A percentile compares a stretch with the other conserved stretches of the same genome.
phyloP scores from a whole-genome alignment of 2,113 vertebrate genomes.

The Chelonoidis abingdonii region DNA sequence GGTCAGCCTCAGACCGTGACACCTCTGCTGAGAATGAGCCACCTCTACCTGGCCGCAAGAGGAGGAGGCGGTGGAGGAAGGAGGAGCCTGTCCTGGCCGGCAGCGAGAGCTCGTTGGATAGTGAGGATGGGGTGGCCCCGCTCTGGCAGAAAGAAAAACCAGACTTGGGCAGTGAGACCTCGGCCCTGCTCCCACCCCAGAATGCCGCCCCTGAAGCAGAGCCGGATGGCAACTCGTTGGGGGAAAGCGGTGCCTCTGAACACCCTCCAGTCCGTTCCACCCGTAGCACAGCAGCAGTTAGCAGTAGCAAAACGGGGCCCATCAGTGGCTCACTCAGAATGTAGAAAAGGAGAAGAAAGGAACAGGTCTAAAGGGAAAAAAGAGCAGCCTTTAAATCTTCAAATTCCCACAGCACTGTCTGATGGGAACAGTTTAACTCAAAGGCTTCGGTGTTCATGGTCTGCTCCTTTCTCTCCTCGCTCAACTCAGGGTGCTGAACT shows the following conservation, averaged over 20 bases:
- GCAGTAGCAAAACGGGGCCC: background rate
- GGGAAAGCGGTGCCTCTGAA: conserved; percentile 77
- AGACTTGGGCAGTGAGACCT: conserved; percentile 52
- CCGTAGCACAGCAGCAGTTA: conserved; percentile 43
- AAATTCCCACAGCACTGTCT: background rate
- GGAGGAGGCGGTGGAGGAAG: conserved; percentile 75
- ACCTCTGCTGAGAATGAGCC: background rate
- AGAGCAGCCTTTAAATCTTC: background rate
- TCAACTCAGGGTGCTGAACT: conserved; percentile 58
- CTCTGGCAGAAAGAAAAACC: conserved; percentile 69
- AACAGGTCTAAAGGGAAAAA: background rate
- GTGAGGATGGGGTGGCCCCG: conserved; percentile 72
- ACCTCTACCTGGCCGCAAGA: background rate
- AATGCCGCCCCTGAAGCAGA: conserved; percentile 12
- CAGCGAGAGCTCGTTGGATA: conserved; percentile 79
- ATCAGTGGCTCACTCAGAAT: background rate
- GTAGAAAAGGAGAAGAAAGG: background rate
- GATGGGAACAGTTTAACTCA: background rate
- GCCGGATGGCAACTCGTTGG: conserved; percentile 69
- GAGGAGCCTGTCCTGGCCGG: conserved; percentile 21
- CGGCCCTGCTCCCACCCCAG: conserved; percentile 1
- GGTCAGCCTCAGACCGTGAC: conserved; percentile 23
- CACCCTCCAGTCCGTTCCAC: conserved; percentile 82
- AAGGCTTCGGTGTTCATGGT: background rate
- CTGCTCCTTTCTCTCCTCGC: conserved; percentile 52